phyloP scores from a whole-genome alignment of 2,113 vertebrate species.

The Leucosticte australis region DNA sequence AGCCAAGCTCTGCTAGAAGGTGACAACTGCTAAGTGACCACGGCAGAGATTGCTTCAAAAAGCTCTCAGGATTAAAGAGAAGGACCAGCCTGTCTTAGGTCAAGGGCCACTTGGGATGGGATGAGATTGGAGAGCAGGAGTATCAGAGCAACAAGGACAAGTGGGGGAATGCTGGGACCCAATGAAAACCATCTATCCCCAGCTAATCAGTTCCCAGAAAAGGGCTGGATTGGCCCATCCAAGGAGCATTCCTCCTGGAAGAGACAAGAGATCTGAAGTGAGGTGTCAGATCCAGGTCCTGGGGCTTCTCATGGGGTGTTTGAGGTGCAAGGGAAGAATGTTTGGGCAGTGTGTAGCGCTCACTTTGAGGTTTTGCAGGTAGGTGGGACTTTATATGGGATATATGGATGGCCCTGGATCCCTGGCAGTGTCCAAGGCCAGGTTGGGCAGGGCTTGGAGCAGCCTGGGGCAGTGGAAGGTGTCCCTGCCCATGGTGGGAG shows the following conservation, averaged over 20 bases:
- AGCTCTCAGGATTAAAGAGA: neutral
- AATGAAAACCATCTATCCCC: neutral
- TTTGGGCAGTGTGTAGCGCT: neutral
- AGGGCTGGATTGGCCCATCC: neutral
- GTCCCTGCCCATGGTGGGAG: neutral
- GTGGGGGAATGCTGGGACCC: fast-evolving
- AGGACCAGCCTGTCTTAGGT: neutral
- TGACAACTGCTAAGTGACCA: neutral
- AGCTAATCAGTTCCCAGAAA: fast-evolving
- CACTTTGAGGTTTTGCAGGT: neutral
- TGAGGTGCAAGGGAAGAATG: neutral
- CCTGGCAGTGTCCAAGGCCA: neutral
- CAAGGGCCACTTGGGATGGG: neutral
- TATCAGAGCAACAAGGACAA: neutral
- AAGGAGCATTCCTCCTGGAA: neutral
- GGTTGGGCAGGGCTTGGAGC: fast-evolving
- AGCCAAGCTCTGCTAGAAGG: neutral
- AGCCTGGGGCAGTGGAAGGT: fast-evolving
- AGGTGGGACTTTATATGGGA: neutral
- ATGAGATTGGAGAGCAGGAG: neutral
- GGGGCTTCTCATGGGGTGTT: fast-evolving
- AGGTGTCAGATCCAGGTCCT: neutral
- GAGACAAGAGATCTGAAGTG: neutral
- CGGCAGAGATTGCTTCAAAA: neutral
- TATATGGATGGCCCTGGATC: neutral